Conservation (phyloP, 35 echinoderm and acorn worm genomes). For the Anneissia japonica region DNA sequence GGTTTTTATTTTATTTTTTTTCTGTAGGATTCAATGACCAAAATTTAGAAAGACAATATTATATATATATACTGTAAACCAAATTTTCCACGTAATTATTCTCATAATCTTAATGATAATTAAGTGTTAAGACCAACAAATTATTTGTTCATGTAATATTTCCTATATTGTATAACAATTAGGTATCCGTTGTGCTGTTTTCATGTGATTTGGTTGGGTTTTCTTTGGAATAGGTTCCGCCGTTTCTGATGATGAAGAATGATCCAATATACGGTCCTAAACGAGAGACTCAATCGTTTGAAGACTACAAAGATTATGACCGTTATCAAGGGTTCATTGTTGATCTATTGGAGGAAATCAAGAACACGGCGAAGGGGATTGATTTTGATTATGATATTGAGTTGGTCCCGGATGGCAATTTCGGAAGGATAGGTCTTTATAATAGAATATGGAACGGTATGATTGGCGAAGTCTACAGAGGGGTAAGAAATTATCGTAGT, state of each 20-base stretch:
- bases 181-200: neutral
- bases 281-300: neutral
- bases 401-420: slow-evolving; percentile 63
- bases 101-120: neutral
- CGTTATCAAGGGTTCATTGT: slow-evolving; percentile 87
- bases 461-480: slow-evolving; percentile 78
- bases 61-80: slow-evolving; percentile 9
- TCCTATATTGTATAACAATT: neutral
- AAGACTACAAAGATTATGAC: slow-evolving; percentile 35
- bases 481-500: slow-evolving; percentile 53
- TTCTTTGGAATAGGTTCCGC: too few species aligned
- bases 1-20: too few species aligned
- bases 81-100: neutral
- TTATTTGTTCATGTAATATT: neutral
- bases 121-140: neutral
- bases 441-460: slow-evolving; percentile 78
- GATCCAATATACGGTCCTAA: neutral
- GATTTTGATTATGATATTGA: slow-evolving; percentile 91
- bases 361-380: slow-evolving; percentile 60
- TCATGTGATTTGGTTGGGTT: too few species aligned
- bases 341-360: slow-evolving; percentile 69
- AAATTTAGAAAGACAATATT: slow-evolving; percentile 1
- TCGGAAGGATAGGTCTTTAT: slow-evolving; percentile 50
- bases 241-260: neutral
- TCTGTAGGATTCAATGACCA: neutral